Percentiles rank a stretch among this genome's conserved stretches.
These are phyloP conservation scores for Plemyria rubiginata DNA, from an alignment of 2,888 invertebrate genomes.

Conservation along the genomic window DNA sequence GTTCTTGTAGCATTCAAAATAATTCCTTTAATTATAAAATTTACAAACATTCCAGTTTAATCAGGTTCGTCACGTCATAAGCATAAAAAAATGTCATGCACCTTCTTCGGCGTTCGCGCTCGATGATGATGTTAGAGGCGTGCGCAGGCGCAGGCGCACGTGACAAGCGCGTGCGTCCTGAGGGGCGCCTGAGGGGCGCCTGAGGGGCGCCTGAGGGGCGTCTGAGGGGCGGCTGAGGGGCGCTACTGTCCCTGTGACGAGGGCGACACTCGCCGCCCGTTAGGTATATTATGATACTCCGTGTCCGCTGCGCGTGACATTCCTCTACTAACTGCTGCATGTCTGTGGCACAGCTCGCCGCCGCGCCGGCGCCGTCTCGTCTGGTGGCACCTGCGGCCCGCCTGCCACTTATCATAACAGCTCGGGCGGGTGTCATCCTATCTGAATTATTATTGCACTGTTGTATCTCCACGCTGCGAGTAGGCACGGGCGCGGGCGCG, in stretches of 20 bases:
- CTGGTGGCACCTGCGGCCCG: slow-evolving; percentile 10
- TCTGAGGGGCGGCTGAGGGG: not conserved
- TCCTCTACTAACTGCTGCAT: too few relatives aligned
- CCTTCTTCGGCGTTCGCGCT: too few relatives aligned
- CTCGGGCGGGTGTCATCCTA: slow-evolving; percentile 17
- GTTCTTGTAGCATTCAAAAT: too few relatives aligned
- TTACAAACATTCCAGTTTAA: too few relatives aligned
- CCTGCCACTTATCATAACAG: slow-evolving; percentile 19
- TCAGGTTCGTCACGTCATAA: too few relatives aligned
- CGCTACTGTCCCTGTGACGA: not conserved
- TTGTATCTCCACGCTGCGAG: too few relatives aligned
- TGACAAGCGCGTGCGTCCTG: not conserved
- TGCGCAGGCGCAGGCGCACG: slow-evolving; percentile 8
- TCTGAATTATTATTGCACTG: slow-evolving; percentile 17
- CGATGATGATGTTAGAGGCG: slow-evolving; percentile 10
- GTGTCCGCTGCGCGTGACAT: not conserved
- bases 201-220: not conserved
- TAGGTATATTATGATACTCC: not conserved
- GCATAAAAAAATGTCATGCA: too few relatives aligned
- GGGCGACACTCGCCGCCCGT: slow-evolving; percentile 13
- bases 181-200: not conserved
- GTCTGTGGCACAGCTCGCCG: too few relatives aligned
- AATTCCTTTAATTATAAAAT: too few relatives aligned
- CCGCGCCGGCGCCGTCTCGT: not conserved
- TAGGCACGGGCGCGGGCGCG: not conserved